These are phyloP conservation scores for Heliocidaris tuberculata DNA, from an alignment of 35 echinoderm and acorn worm species.

Conservation along the genomic window DNA sequence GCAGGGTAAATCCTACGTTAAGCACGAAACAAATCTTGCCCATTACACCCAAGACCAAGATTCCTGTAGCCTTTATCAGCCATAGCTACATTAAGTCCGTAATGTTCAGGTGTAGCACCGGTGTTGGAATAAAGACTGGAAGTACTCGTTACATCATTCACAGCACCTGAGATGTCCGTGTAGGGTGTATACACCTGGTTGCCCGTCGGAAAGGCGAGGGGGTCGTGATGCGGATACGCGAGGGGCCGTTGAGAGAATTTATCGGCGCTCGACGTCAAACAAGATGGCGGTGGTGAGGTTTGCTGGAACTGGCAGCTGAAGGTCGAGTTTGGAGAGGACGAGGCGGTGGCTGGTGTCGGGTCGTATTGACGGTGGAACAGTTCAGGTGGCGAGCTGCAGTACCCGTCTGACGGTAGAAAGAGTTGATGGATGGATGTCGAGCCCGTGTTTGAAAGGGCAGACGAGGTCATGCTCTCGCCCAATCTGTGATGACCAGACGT, in stretches of 20 bases:
- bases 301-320: constrained; percentile 60
- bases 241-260: constrained; percentile 29
- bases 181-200: constrained; percentile 39
- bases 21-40: not conserved
- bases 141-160: constrained; percentile 36
- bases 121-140: constrained; percentile 15
- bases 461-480: constrained; percentile 80
- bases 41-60: constrained; percentile 7
- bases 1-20: not conserved
- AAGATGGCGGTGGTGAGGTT: constrained; percentile 27
- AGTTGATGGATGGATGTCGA: not conserved
- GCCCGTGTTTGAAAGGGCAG: constrained; percentile 21
- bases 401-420: not conserved
- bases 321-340: constrained; percentile 24
- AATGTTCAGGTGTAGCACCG: constrained; percentile 21
- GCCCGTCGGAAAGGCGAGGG: not conserved
- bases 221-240: not conserved
- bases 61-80: constrained; percentile 27
- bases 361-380: constrained; percentile 50
- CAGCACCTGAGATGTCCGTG: constrained; percentile 11
- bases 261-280: constrained; percentile 23
- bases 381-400: constrained; percentile 32
- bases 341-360: not conserved
- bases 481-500: constrained; percentile 30
- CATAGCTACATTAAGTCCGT: not conserved